Evolutionary conservation across 2,797 vertebrate genomes (phyloP), one percentile per base, ranked within the genome.

Genomic region (Tokudaia tokunoshimensis): DNA sequence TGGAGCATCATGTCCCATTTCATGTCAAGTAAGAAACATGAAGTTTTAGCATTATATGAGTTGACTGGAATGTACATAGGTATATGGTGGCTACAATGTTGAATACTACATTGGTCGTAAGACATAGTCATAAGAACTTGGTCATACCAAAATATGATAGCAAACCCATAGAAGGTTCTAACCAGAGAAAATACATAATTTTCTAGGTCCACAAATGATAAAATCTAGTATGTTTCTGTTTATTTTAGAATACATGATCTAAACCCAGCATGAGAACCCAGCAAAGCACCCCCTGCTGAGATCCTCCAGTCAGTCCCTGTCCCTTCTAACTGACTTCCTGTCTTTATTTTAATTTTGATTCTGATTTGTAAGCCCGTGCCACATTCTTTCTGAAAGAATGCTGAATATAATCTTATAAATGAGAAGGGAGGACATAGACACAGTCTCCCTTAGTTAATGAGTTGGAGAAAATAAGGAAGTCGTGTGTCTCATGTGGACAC

Each of bases 131-230:
- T 81, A 85, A 90, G 2, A 50, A 75, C 41, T 92, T 72, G 44
- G 8, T 93, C 92, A 95, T 72, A 91, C 89, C 55, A 76, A 59
- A 94, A 88, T 86, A 70, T 65, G 22, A 82, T 59, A 95, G 55
- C 92, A 94, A 93, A 88, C n/a, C 55, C 61, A 1, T 9, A 78
- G 6, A 63, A 67, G 50, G 52, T 82, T 94, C 93, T 81, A 76
- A 63, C 55, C 55, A 93, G 4, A 81, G 29, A 26, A 80, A 89
- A 89, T 14, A 81, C 5, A 65, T 65, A 47, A 76, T 75, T 52
- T 91, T 92, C 26, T 79, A 87, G 44, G 75, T 78, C 87, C 52
- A 31, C 75, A 89, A 96, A 52, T 92, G 29, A 44, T 95, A 85
- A 95, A 91, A 95, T 55, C 50, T n/a, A 85, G 19, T 89, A 70